Evolutionary conservation across 2,888 invertebrate genomes (phyloP).

Genomic region (Leptothorax acervorum): DNA sequence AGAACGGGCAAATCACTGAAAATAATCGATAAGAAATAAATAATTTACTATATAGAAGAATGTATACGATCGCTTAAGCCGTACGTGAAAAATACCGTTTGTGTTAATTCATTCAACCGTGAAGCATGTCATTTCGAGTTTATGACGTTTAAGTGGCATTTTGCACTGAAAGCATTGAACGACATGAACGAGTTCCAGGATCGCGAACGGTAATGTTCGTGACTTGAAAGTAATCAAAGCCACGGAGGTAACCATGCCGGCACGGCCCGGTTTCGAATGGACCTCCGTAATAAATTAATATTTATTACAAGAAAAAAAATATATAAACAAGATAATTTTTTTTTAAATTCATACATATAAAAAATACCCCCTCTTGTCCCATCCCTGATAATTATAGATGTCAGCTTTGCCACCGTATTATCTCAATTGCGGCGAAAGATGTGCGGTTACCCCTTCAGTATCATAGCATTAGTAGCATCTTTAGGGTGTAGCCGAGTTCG

Average conservation of each 20-base stretch:
- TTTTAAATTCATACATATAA: neutral
- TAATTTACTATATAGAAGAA: neutral
- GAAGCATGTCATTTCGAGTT: constrained; percentile 42
- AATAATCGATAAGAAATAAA: neutral
- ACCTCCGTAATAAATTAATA: neutral
- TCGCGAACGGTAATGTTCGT: constrained; percentile 30
- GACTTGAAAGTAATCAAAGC: constrained; percentile 38
- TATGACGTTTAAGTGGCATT: constrained; percentile 39
- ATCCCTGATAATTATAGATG: neutral
- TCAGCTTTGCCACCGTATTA: neutral
- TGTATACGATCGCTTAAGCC: too few relatives aligned
- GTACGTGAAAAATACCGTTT: neutral
- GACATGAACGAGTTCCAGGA: constrained; percentile 30
- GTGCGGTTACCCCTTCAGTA: neutral
- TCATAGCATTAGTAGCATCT: constrained; percentile 29
- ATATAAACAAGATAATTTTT: neutral
- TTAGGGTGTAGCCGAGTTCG: constrained; percentile 50
- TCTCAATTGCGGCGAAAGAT: constrained; percentile 2
- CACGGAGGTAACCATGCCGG: constrained; percentile 24
- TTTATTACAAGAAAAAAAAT: neutral
- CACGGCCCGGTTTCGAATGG: neutral
- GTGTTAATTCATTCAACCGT: constrained; percentile 38
- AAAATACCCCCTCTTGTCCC: neutral
- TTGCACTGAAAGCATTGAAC: constrained; percentile 25
- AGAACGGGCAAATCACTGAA: neutral